phyloP scores from a whole-genome alignment of 1,140 invertebrate species.

The Coenobita brevimanus region DNA sequence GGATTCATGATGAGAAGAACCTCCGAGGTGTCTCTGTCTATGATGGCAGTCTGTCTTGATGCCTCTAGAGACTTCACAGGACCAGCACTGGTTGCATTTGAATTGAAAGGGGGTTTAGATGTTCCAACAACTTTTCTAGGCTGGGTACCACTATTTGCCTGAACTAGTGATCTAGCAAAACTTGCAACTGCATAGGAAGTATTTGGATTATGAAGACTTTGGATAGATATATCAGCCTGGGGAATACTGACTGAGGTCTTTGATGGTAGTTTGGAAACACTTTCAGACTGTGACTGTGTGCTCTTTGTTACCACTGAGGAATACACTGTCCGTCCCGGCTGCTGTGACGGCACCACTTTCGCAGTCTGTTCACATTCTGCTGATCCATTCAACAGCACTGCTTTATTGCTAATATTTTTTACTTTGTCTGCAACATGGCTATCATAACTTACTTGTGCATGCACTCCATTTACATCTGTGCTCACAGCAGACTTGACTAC shows the following conservation, averaged over 20 bases:
- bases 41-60: constrained; percentile 28
- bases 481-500: background rate
- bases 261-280: constrained; percentile 4
- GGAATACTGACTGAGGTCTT: background rate
- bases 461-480: constrained; percentile 28
- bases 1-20: constrained; percentile 52
- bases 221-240: constrained; percentile 19
- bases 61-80: constrained; percentile 33
- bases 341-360: too few species aligned
- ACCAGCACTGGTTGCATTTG: background rate
- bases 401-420: background rate
- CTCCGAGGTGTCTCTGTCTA: constrained; percentile 35
- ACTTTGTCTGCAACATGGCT: background rate
- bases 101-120: constrained; percentile 11
- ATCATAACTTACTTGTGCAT: constrained; percentile 11
- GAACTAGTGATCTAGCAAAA: constrained; percentile 17
- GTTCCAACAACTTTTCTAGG: background rate
- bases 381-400: constrained; percentile 17
- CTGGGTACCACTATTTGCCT: background rate
- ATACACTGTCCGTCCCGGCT: too few species aligned
- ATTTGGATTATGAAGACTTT: constrained; percentile 13
- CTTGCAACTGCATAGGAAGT: background rate
- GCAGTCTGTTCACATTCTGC: background rate
- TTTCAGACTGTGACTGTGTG: background rate
- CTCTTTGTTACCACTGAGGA: background rate